Conservation (phyloP, 2,888 invertebrate genomes). For the Ceramica pisi region DNA sequence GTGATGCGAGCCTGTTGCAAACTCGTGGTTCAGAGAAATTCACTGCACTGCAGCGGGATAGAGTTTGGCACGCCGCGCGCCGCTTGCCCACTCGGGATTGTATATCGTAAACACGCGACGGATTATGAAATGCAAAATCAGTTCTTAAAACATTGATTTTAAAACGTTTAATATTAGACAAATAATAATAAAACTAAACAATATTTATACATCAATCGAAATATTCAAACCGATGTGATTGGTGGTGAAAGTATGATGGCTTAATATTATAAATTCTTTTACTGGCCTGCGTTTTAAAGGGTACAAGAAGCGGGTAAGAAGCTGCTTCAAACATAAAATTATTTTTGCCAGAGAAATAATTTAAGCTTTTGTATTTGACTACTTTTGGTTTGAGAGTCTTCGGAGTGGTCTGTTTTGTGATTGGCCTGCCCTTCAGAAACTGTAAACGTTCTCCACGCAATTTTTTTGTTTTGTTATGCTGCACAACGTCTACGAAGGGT, state of each 20-base stretch:
- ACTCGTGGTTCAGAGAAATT: conserved; percentile 68
- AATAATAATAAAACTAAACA: conserved; percentile 12
- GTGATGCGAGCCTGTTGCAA: conserved; percentile 32
- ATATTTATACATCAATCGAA: conserved; percentile 65
- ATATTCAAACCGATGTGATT: conserved; percentile 76
- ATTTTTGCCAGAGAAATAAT: conserved; percentile 62
- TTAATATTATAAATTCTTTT: conserved; percentile 38
- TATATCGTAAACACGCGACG: conserved; percentile 67
- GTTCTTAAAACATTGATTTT: conserved; percentile 25
- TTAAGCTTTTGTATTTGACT: conserved; percentile 61
- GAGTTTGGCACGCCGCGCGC: conserved; percentile 67
- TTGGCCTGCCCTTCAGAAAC: conserved; percentile 40
- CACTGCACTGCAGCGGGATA: conserved; percentile 71
- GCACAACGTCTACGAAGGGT: neutral
- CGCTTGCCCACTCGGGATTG: conserved; percentile 56
- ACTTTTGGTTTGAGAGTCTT: conserved; percentile 28
- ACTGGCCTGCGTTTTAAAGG: conserved; percentile 47
- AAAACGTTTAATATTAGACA: conserved; percentile 22
- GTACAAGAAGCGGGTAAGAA: conserved; percentile 60
- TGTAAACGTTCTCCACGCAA: conserved; percentile 35
- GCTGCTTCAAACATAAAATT: conserved; percentile 62
- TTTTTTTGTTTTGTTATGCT: neutral
- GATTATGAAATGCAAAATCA: conserved; percentile 68
- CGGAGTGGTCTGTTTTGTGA: conserved; percentile 12
- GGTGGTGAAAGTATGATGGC: conserved; percentile 79